These are phyloP conservation scores for Schizopygopsis malacanthus DNA, from an alignment of 2,797 vertebrate species.

Conservation along the genomic window DNA sequence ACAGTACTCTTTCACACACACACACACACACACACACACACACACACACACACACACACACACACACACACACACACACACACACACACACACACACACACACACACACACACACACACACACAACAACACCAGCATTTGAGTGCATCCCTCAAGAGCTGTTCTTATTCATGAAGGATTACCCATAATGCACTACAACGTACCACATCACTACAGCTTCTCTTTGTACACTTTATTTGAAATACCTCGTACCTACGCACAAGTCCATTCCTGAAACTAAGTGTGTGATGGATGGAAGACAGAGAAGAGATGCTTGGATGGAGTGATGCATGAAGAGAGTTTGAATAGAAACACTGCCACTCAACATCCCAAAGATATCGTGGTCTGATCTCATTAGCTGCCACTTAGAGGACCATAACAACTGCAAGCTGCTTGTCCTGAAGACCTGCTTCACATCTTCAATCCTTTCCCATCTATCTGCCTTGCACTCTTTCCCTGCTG, in stretches of 20 bases:
- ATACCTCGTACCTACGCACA: background rate
- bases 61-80: no score
- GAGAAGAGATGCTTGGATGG: constrained; percentile 63
- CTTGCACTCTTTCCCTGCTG: background rate
- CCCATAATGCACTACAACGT: constrained; percentile 25
- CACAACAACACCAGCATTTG: background rate
- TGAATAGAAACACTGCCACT: constrained; percentile 67
- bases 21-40: no score
- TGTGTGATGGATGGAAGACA: constrained; percentile 63
- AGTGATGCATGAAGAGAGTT: constrained; percentile 72
- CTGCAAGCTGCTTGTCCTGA: constrained; percentile 76
- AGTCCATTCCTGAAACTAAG: constrained; percentile 17
- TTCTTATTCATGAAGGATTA: constrained; percentile 15
- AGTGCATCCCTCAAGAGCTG: constrained; percentile 21
- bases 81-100: background rate
- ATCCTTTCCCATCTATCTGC: constrained; percentile 62
- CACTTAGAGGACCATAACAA: constrained; percentile 81
- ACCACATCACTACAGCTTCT: constrained; percentile 53
- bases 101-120: background rate
- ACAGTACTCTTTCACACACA: background rate
- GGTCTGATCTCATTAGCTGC: constrained; percentile 82
- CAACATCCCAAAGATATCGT: constrained; percentile 77
- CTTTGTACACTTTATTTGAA: constrained; percentile 55
- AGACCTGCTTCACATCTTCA: constrained; percentile 74
- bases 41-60: no score